phyloP scores from a whole-genome alignment of 2,888 invertebrate genomes.

The Exephanes ischioxanthus region DNA sequence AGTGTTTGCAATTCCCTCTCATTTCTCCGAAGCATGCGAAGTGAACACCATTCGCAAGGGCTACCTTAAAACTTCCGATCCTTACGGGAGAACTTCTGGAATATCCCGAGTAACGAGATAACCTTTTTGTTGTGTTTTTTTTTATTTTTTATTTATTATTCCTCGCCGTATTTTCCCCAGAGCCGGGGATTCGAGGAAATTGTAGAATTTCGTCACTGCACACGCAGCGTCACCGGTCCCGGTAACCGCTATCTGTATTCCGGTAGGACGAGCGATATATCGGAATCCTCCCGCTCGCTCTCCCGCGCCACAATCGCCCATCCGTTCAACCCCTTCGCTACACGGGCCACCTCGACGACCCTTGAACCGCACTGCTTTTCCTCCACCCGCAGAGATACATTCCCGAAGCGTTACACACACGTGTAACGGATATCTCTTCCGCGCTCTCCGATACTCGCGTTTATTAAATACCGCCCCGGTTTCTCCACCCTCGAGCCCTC shows the following conservation, averaged over 20 bases:
- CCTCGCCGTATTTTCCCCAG: neutral
- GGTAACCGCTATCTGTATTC: constrained; percentile 61
- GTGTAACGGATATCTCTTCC: constrained; percentile 37
- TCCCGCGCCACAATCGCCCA: constrained; percentile 40
- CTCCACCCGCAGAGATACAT: constrained; percentile 40
- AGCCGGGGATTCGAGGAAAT: neutral
- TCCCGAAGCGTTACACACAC: constrained; percentile 1
- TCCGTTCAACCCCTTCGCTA: constrained; percentile 55
- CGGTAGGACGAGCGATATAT: constrained; percentile 53
- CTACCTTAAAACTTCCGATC: constrained; percentile 17
- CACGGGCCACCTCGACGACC: constrained; percentile 49
- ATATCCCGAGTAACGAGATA: neutral
- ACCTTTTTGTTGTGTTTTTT: too few relatives aligned
- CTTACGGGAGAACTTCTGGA: neutral
- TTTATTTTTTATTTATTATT: neutral
- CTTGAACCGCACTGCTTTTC: constrained; percentile 64
- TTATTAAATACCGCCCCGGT: constrained; percentile 64
- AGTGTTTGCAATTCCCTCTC: too few relatives aligned
- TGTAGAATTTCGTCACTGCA: constrained; percentile 47
- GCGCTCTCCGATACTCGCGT: constrained; percentile 47
- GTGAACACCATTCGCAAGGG: too few relatives aligned
- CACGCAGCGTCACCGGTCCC: neutral
- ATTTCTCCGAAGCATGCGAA: too few relatives aligned
- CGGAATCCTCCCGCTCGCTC: constrained; percentile 46
- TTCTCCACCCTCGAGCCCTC: constrained; percentile 26